Base-by-base conservation (phyloP, 2,797 vertebrate species). In the Anableps anableps region DNA sequence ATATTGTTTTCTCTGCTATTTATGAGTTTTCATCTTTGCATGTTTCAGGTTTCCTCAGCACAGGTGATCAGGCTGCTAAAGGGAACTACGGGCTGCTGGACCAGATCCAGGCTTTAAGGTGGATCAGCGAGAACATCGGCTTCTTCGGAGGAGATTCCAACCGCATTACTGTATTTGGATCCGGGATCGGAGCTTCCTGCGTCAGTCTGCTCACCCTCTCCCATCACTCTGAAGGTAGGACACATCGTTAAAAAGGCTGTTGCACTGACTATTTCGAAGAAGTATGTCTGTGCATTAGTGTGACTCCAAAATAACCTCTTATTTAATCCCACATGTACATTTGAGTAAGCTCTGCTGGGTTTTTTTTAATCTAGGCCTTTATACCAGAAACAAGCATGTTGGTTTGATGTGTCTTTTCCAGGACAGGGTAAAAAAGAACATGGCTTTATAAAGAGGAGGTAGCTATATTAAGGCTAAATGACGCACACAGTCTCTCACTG, bases 101-200 rank as follows among this genome's bases (percentile, higher is more conserved):
- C 94, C 98, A 99, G 95, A 99, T 99, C 87, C 98, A 99, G 95
- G 98, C 98, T 0, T 93, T 99, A 78, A 96, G 99, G 80, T 99
- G 98, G 98, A 98, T 99, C 94, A 99, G 98, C 0, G 99, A 99
- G 93, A 99, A 99, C 92, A 98, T 99, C 31, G 98, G 97, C 87
- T 99, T 98, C 96, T 99, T 99, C 11, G 99, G 99, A 4, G 99
- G 99, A 1, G 98, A 99, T 91, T 98, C 98, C 76, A 94, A 98
- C 92, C 96, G 99, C 64, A 99, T 99, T 93, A 99, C 99, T 0
- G 98, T 99, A 90, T 99, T 99, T 11, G 99, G 99, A 82, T 99
- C 99, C 0, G 99, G 99, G 88, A 99, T 99, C 0, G 99, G 98
- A 0, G 99, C 98, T 16, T 99, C 99, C 79, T 99, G 99, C 9